Evolutionary conservation across 2,113 vertebrate genomes (phyloP).

Genomic region (Sigmodon hispidus): DNA sequence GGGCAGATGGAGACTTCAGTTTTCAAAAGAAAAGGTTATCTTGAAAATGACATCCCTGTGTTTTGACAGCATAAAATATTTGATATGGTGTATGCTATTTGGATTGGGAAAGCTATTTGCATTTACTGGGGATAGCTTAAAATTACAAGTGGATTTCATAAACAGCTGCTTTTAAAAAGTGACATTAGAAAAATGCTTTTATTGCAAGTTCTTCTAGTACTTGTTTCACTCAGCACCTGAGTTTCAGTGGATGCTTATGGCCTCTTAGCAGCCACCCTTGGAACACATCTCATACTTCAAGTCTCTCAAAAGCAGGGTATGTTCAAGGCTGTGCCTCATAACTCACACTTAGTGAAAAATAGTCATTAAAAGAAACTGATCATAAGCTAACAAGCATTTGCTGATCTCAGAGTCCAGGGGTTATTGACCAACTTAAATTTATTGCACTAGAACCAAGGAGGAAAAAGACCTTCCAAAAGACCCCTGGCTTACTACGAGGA

Average conservation of each 20-base stretch:
- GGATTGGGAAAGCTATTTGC: conserved; percentile 78
- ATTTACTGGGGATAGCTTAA: conserved; percentile 72
- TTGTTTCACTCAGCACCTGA: conserved; percentile 79
- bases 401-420: conserved; percentile 72
- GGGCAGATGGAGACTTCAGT: conserved; percentile 15
- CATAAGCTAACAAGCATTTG: conserved; percentile 76
- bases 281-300: conserved; percentile 74
- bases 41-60: conserved; percentile 65
- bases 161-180: conserved; percentile 67
- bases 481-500: neutral
- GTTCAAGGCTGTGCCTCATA: conserved; percentile 71
- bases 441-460: conserved; percentile 65
- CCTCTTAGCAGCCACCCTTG: conserved; percentile 77
- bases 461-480: conserved; percentile 68
- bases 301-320: conserved; percentile 76
- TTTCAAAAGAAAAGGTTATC: conserved; percentile 58
- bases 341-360: conserved; percentile 81
- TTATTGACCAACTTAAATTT: conserved; percentile 75
- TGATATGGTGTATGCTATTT: conserved; percentile 69
- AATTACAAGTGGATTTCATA: conserved; percentile 75
- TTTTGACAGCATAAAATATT: conserved; percentile 66
- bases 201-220: conserved; percentile 78
- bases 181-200: conserved; percentile 81
- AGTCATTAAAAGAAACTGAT: conserved; percentile 78
- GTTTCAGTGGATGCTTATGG: conserved; percentile 66